Evolutionary conservation across 2,888 invertebrate species (phyloP).

Genomic region (Apocheima hispidaria): DNA sequence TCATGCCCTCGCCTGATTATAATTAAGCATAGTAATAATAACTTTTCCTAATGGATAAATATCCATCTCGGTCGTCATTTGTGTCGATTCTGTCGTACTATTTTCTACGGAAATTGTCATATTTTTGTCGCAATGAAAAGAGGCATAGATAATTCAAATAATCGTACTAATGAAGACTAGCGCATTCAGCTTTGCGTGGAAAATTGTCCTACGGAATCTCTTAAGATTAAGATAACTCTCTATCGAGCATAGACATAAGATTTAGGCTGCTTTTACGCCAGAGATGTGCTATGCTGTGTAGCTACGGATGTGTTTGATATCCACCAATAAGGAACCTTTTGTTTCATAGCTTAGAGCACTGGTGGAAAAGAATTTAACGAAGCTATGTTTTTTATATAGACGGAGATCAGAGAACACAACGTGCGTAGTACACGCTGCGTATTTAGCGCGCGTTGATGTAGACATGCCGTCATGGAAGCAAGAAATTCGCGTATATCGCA

Average conservation of each 20-base stretch:
- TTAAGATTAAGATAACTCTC: not conserved
- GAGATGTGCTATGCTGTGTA: too few relatives aligned
- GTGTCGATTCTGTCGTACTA: conserved; percentile 1
- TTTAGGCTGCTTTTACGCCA: too few relatives aligned
- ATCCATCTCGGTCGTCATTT: not conserved
- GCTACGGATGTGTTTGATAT: too few relatives aligned
- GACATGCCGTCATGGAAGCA: too few relatives aligned
- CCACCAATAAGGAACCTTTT: too few relatives aligned
- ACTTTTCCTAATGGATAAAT: not conserved
- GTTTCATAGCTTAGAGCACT: too few relatives aligned
- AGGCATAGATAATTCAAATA: not conserved
- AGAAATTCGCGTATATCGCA: too few relatives aligned
- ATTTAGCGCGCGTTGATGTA: too few relatives aligned
- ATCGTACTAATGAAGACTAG: not conserved
- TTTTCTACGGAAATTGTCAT: not conserved
- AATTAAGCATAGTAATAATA: not conserved
- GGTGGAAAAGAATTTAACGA: too few relatives aligned
- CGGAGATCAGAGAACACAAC: too few relatives aligned
- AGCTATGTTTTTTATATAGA: too few relatives aligned
- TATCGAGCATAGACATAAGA: conserved; percentile 3
- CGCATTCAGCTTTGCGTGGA: conserved; percentile 1
- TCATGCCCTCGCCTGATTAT: not conserved
- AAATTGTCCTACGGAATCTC: conserved; percentile 5
- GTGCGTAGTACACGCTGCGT: too few relatives aligned
- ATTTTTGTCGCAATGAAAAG: conserved; percentile 3